A percentile compares a stretch with the other conserved stretches of the same genome.
phyloP scores from a whole-genome alignment of 2,888 invertebrate genomes.

The Drosophila koepferae region DNA sequence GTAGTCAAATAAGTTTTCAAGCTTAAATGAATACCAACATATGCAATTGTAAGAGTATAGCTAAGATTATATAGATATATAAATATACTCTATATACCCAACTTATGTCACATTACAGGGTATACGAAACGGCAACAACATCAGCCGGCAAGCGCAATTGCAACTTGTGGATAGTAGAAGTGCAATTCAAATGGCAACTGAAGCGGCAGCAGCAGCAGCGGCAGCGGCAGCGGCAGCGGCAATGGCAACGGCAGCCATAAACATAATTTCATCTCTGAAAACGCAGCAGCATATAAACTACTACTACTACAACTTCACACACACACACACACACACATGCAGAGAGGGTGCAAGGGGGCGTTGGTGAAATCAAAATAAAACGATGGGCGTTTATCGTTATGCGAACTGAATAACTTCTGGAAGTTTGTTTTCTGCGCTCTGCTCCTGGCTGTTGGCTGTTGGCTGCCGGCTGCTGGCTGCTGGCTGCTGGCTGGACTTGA shows the following conservation, averaged over 20 bases:
- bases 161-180: slow-evolving; percentile 73
- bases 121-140: slow-evolving; percentile 29
- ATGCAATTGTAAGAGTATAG: neutral
- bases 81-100: slow-evolving; percentile 3
- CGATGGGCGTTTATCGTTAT: slow-evolving; percentile 83
- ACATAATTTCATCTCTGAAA: slow-evolving; percentile 79
- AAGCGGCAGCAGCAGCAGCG: slow-evolving; percentile 35
- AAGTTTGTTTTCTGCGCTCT: slow-evolving; percentile 74
- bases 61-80: neutral
- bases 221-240: slow-evolving; percentile 41
- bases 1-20: too few species aligned
- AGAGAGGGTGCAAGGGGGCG: slow-evolving; percentile 22
- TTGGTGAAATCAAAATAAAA: slow-evolving; percentile 73
- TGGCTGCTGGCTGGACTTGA: slow-evolving; percentile 20
- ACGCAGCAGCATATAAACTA: slow-evolving; percentile 72
- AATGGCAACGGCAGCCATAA: slow-evolving; percentile 54
- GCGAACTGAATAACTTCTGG: slow-evolving; percentile 82
- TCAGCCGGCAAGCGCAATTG: slow-evolving; percentile 53
- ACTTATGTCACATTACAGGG: neutral
- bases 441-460: slow-evolving; percentile 20
- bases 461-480: slow-evolving; percentile 10
- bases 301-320: slow-evolving; percentile 30
- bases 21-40: too few species aligned
- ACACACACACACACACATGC: slow-evolving; percentile 15
- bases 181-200: slow-evolving; percentile 72